Conservation (phyloP, 1,140 invertebrate genomes). For the Philaenus spumarius region DNA sequence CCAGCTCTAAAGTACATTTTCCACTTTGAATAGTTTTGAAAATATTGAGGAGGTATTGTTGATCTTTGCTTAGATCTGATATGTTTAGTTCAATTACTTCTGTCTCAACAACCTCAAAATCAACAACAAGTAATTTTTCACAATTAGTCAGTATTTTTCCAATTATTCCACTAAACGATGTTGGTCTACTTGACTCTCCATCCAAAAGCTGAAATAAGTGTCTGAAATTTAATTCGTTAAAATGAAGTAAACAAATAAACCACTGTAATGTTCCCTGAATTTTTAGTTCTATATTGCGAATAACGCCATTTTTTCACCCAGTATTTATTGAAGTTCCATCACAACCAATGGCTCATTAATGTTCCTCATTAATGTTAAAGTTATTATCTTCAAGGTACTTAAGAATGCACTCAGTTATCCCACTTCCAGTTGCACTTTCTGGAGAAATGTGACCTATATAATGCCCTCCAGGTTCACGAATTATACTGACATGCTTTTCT, state of each 20-base stretch:
- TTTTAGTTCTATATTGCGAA: not conserved
- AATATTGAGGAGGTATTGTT: too few species aligned
- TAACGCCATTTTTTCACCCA: conserved; percentile 15
- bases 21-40: too few species aligned
- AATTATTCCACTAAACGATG: too few species aligned
- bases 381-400: not conserved
- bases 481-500: conserved; percentile 12
- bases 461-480: conserved; percentile 18
- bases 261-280: not conserved
- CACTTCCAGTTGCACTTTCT: not conserved
- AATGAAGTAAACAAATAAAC: too few species aligned
- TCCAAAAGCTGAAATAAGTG: not conserved
- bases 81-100: too few species aligned
- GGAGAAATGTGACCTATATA: conserved; percentile 3
- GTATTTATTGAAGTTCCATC: conserved; percentile 18
- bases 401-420: not conserved
- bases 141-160: too few species aligned
- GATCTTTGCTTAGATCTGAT: too few species aligned
- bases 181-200: too few species aligned
- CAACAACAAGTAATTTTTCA: too few species aligned
- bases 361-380: conserved; percentile 8
- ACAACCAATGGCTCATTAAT: conserved; percentile 19
- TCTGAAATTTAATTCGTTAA: not conserved
- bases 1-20: too few species aligned
- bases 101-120: too few species aligned